phyloP scores from a whole-genome alignment of 2,888 invertebrate species.

The Cosmia pyralina region DNA sequence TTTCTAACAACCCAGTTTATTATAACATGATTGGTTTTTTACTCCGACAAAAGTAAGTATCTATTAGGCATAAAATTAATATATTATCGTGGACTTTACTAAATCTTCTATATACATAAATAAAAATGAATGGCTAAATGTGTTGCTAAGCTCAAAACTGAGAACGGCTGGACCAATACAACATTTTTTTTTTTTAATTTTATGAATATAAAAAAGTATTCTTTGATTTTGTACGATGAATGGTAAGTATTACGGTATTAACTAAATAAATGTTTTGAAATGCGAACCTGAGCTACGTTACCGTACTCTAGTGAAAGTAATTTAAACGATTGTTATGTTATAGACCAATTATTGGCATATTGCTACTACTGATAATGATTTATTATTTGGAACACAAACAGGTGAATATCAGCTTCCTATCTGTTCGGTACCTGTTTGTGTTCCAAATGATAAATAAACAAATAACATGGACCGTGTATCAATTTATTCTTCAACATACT shows the following conservation, averaged over 20 bases:
- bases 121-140: no score
- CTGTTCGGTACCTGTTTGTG: neutral
- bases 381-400: neutral
- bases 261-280: neutral
- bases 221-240: neutral
- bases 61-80: no score
- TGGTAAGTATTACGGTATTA: neutral
- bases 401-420: neutral
- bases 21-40: neutral
- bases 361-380: neutral
- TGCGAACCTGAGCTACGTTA: neutral
- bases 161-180: no score
- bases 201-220: no score
- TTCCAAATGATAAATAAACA: neutral
- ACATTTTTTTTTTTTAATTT: no score
- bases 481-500: constrained; percentile 20
- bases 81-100: no score
- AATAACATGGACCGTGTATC: neutral
- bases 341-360: neutral
- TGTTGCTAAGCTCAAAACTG: no score
- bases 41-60: no score
- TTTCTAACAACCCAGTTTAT: neutral
- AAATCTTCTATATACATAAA: no score
- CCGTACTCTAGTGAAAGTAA: neutral
- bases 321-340: neutral